Evolutionary conservation across 2,888 invertebrate genomes (phyloP).

Genomic region (Lamellibrachia satsuma): DNA sequence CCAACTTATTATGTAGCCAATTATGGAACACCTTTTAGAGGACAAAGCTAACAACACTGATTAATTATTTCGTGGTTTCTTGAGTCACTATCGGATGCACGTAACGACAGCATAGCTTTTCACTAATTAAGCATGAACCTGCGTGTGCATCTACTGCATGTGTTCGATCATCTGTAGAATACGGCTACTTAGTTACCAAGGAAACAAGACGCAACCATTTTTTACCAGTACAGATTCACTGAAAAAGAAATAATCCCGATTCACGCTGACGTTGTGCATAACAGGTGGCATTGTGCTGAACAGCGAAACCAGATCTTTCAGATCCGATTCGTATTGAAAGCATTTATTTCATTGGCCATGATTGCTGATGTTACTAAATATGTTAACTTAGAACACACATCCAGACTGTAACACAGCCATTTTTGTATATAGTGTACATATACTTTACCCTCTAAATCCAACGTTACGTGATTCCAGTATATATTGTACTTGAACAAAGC

Average conservation of each 20-base stretch:
- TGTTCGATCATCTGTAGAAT: neutral
- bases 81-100: neutral
- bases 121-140: neutral
- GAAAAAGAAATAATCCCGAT: constrained; percentile 4
- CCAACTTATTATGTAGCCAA: neutral
- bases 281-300: neutral
- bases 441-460: too few relatives aligned
- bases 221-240: constrained; percentile 12
- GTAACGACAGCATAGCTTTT: neutral
- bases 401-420: neutral
- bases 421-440: neutral
- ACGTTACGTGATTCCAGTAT: too few relatives aligned
- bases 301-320: neutral
- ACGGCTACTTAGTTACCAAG: constrained; percentile 10
- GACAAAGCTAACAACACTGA: neutral
- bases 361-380: neutral
- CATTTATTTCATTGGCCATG: neutral
- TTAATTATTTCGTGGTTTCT: neutral
- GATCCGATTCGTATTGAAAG: neutral
- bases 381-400: neutral
- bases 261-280: neutral
- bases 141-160: neutral
- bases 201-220: neutral
- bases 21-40: neutral
- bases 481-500: too few relatives aligned